Conservation (phyloP, 2,888 invertebrate species). For the Timema cristinae region DNA sequence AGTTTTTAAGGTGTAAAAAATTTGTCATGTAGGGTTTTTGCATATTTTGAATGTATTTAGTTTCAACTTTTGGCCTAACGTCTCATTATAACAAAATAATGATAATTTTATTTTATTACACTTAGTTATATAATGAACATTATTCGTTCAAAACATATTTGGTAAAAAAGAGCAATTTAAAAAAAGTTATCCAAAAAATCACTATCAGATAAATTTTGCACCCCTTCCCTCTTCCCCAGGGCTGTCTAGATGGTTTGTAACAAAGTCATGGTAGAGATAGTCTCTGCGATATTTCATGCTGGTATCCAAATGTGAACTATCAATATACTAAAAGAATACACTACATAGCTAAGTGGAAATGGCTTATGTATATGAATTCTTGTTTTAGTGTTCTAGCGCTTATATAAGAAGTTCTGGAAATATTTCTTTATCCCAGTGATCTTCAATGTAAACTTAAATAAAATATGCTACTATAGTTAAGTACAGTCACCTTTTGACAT, state of each 20-base stretch:
- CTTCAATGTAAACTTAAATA: no score
- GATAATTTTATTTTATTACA: background rate
- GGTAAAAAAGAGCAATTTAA: background rate
- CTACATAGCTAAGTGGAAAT: background rate
- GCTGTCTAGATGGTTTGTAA: slow-evolving; percentile 1
- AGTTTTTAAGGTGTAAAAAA: no score
- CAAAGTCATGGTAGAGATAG: background rate
- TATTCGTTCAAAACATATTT: background rate
- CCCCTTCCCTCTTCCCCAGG: background rate
- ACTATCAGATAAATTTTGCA: background rate
- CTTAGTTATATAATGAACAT: background rate
- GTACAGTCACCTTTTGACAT: no score
- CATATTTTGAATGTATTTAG: no score
- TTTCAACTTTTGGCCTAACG: background rate
- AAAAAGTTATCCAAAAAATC: background rate
- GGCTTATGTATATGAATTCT: no score
- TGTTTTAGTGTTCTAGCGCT: no score
- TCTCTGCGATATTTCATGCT: background rate
- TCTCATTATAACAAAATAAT: background rate
- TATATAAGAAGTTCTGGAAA: no score
- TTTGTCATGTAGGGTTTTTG: no score
- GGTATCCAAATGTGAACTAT: slow-evolving; percentile 4
- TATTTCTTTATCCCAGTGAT: no score
- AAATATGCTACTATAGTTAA: no score
- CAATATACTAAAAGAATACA: slow-evolving; percentile 9